Percentiles rank a stretch among this genome's conserved stretches.
Conservation (phyloP, 2,888 invertebrate species). For the Therioaphis trifolii region DNA sequence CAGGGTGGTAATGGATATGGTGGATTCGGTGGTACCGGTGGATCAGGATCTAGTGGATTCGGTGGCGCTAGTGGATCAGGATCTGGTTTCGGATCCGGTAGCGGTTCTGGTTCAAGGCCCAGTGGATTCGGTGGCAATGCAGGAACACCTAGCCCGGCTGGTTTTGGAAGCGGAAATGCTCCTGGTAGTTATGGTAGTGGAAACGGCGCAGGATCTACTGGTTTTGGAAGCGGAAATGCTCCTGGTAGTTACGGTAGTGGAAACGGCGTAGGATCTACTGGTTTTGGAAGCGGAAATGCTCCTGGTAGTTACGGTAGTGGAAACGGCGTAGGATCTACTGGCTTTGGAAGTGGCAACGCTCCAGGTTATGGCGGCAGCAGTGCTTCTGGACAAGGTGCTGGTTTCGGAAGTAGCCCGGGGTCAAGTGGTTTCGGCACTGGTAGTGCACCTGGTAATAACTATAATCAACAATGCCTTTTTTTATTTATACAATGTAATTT, state of each 20-base stretch:
- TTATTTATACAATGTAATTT: neutral
- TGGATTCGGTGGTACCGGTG: conserved; percentile 63
- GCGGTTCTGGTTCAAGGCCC: conserved; percentile 52
- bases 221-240: conserved; percentile 63
- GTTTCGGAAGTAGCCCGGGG: conserved; percentile 62
- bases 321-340: conserved; percentile 65
- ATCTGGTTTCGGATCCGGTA: no score
- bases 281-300: conserved; percentile 63
- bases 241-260: conserved; percentile 60
- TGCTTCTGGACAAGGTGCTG: conserved; percentile 27
- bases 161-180: conserved; percentile 64
- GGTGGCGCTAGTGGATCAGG: conserved; percentile 51
- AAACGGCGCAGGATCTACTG: conserved; percentile 65
- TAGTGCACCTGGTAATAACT: conserved; percentile 63
- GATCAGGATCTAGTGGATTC: conserved; percentile 52
- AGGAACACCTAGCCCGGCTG: conserved; percentile 63
- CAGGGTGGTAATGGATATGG: conserved; percentile 62
- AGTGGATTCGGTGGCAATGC: conserved; percentile 63
- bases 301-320: conserved; percentile 61
- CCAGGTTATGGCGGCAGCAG: conserved; percentile 63
- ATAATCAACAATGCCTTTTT: neutral
- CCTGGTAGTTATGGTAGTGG: conserved; percentile 61
- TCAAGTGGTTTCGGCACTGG: conserved; percentile 64
- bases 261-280: conserved; percentile 62
- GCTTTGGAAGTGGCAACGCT: conserved; percentile 64